Evolutionary conservation across 2,888 invertebrate species (phyloP).

Genomic region (Poecilus cupreus): DNA sequence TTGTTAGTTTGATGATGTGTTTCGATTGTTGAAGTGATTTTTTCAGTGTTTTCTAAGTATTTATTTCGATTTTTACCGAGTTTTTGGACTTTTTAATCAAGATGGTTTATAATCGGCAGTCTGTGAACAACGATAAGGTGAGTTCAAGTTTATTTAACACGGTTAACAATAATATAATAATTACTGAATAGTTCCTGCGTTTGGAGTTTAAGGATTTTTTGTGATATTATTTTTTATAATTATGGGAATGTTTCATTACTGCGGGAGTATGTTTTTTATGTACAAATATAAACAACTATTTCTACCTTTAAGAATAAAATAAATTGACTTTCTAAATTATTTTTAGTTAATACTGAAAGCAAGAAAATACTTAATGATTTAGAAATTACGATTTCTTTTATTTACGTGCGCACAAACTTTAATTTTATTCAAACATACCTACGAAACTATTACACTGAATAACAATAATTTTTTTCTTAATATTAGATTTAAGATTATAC

Average conservation of each 20-base stretch:
- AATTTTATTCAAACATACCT: no score
- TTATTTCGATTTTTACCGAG: neutral
- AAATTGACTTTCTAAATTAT: conserved; percentile 48
- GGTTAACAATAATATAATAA: neutral
- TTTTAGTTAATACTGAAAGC: conserved; percentile 13
- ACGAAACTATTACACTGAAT: no score
- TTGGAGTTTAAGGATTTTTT: no score
- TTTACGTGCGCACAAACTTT: neutral
- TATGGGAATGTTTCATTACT: neutral
- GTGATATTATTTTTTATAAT: neutral
- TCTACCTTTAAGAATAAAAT: neutral
- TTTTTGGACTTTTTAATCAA: conserved; percentile 20
- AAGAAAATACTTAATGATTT: conserved; percentile 19
- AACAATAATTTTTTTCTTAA: no score
- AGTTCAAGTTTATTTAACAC: neutral
- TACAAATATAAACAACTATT: neutral
- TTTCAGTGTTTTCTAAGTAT: neutral
- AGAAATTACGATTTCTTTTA: conserved; percentile 53
- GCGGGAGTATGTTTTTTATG: neutral
- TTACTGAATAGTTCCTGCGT: no score
- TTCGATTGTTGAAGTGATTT: neutral
- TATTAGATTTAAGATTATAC: no score
- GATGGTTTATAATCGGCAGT: conserved; percentile 46
- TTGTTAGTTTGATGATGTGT: neutral
- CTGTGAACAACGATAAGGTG: conserved; percentile 39